Percentiles rank a stretch among this genome's conserved stretches.
Evolutionary conservation across 2,797 vertebrate species (phyloP).

Genomic region (Nothura maculosa): DNA sequence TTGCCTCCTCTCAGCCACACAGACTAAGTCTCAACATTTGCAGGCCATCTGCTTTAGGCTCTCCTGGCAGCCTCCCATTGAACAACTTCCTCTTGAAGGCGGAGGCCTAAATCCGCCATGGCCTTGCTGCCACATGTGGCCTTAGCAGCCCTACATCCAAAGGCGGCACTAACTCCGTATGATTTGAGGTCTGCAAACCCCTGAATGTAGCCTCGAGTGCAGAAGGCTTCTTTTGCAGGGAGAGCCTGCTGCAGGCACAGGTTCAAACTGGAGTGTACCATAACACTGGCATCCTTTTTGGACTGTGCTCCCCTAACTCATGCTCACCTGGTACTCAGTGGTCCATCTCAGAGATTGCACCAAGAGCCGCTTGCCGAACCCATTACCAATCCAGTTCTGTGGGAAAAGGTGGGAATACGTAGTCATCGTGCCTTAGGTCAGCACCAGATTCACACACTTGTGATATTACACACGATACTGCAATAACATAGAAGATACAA

Average conservation of each 20-base stretch:
- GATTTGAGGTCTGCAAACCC: background rate
- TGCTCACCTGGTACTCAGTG: background rate
- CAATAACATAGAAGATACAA: too few species aligned
- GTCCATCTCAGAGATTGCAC: background rate
- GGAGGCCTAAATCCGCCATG: too few species aligned
- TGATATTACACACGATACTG: too few species aligned
- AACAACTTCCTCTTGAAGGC: background rate
- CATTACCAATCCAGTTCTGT: background rate
- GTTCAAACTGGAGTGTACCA: background rate
- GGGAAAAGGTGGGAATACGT: too few species aligned
- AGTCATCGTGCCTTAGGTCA: too few species aligned
- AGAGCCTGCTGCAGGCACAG: too few species aligned
- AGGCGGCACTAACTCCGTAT: too few species aligned
- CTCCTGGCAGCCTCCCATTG: background rate
- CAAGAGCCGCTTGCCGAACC: background rate
- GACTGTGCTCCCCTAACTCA: background rate
- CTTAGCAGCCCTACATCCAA: background rate
- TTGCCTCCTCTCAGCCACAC: background rate
- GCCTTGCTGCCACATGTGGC: background rate
- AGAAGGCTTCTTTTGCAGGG: background rate
- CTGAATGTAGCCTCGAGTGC: background rate
- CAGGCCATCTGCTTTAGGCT: background rate
- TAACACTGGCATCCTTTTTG: background rate
- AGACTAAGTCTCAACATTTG: background rate
- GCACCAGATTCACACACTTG: too few species aligned